phyloP scores from a whole-genome alignment of 2,113 vertebrate species.

The Tyrannus savana region DNA sequence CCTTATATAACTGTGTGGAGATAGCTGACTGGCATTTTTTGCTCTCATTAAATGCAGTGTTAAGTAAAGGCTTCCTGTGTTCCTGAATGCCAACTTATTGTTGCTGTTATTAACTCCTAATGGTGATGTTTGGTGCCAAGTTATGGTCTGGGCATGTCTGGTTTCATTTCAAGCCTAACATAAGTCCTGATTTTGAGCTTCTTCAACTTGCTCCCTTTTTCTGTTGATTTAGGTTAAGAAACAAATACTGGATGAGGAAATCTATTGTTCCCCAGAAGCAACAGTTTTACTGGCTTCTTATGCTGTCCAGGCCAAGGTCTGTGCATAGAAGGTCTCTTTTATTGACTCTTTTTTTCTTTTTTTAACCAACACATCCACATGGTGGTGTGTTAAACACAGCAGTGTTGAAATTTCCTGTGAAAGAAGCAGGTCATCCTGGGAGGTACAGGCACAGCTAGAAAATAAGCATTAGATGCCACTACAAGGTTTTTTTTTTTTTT shows the following conservation, averaged over 20 bases:
- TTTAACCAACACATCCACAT: background rate
- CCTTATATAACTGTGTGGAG: background rate
- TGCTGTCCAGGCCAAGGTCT: constrained; percentile 92
- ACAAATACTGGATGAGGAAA: constrained; percentile 93
- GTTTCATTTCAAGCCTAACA: constrained; percentile 1
- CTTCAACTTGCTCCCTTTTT: background rate
- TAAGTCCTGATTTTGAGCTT: background rate
- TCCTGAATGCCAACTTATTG: background rate
- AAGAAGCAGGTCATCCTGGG: background rate
- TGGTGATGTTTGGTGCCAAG: constrained; percentile 28
- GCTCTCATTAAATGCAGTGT: background rate
- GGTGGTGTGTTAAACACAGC: background rate
- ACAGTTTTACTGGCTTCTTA: constrained; percentile 91
- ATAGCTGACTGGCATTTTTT: background rate
- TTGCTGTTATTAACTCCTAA: background rate
- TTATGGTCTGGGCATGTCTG: background rate
- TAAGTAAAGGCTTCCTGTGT: background rate
- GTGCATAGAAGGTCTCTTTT: background rate
- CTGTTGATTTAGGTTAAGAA: constrained; percentile 85
- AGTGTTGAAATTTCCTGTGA: background rate
- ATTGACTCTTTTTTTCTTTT: background rate
- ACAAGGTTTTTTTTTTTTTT: background rate
- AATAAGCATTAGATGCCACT: background rate
- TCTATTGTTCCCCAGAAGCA: constrained; percentile 92
- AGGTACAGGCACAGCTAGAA: background rate